phyloP scores from a whole-genome alignment of 92 coral and sea anemone genomes.

The Palythoa heliodiscus region DNA sequence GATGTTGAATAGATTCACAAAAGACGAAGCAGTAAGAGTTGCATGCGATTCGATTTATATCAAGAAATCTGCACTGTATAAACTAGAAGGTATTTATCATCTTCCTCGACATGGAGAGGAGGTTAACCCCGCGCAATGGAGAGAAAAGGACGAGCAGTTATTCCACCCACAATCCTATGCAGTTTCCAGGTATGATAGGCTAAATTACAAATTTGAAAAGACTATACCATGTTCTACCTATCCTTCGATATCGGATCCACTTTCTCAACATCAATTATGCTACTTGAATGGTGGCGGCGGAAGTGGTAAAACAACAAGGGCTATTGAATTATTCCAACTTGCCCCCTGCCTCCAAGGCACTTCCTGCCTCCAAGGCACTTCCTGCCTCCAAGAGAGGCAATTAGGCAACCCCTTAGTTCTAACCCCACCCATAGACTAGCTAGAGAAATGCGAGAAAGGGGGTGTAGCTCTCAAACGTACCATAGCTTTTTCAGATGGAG shows the following conservation, averaged over 20 bases:
- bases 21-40: background rate
- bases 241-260: background rate
- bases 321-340: conserved; percentile 20
- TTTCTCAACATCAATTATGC: background rate
- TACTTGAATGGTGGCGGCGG: conserved; percentile 48
- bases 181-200: no score
- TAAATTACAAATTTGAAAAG: no score
- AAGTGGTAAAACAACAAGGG: conserved; percentile 30
- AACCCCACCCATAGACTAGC: conserved; percentile 37
- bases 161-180: no score
- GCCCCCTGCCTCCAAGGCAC: no score
- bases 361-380: no score
- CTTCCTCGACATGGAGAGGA: background rate
- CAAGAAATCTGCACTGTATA: background rate
- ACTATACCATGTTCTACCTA: no score
- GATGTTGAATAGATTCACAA: background rate
- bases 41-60: background rate
- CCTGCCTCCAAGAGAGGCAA: background rate
- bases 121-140: background rate
- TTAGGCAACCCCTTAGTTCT: background rate
- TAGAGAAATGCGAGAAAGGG: conserved; percentile 27
- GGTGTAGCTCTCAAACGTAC: background rate
- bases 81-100: background rate
- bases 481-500: conserved; percentile 34
- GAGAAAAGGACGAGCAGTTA: background rate